Evolutionary conservation across 1,140 invertebrate species (phyloP).

Genomic region (Trichonephila clavipes): DNA sequence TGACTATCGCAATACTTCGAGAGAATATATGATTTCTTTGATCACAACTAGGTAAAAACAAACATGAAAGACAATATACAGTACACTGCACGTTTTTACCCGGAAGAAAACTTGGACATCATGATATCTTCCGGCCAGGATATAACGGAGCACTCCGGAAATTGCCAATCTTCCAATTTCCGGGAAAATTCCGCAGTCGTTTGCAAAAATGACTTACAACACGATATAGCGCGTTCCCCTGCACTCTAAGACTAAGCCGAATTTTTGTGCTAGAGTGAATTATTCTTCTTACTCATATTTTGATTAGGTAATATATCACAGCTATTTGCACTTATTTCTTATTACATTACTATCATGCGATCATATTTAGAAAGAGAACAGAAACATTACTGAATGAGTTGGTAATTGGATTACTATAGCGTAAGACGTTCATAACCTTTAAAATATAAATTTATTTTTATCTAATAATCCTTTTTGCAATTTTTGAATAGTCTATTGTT

Average conservation of each 20-base stretch:
- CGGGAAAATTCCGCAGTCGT: conserved; percentile 67
- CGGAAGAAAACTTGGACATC: conserved; percentile 66
- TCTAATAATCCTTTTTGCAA: too few relatives aligned
- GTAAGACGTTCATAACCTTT: too few relatives aligned
- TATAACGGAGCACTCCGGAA: conserved; percentile 57
- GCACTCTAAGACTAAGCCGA: background rate
- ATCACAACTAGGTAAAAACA: conserved; percentile 17
- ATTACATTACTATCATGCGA: background rate
- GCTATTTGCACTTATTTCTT: conserved; percentile 14
- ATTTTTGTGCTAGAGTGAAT: conserved; percentile 2
- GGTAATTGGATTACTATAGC: too few relatives aligned
- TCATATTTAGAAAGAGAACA: background rate
- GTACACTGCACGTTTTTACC: conserved; percentile 4
- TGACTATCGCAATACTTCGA: background rate
- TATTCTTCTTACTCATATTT: background rate
- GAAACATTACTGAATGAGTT: background rate
- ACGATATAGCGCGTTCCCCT: conserved; percentile 12
- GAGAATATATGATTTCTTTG: background rate
- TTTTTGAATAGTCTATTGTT: too few relatives aligned
- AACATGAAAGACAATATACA: conserved; percentile 46
- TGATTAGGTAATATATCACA: conserved; percentile 17
- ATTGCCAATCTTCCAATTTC: conserved; percentile 70
- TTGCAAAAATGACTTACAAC: conserved; percentile 59
- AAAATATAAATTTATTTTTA: too few relatives aligned
- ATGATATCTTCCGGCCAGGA: conserved; percentile 67